Evolutionary conservation across 2,797 vertebrate species (phyloP).

Genomic region (Mastacembelus armatus): DNA sequence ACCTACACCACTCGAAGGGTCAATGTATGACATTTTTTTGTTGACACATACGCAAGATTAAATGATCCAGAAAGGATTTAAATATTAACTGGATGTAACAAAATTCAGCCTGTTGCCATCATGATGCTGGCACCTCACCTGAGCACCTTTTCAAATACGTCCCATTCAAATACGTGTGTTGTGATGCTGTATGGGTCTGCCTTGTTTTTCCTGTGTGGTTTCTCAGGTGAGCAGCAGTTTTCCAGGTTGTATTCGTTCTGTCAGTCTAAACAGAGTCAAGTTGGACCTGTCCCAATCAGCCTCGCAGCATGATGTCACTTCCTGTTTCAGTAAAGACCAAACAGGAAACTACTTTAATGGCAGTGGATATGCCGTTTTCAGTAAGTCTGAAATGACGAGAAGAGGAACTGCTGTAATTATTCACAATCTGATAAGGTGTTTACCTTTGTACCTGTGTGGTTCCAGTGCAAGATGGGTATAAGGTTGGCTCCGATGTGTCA

Average conservation of each 20-base stretch:
- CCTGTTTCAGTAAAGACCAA: slow-evolving; percentile 87
- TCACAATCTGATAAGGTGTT: neutral
- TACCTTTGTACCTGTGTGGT: slow-evolving; percentile 32
- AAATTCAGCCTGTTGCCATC: too few relatives aligned
- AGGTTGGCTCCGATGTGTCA: slow-evolving; percentile 90
- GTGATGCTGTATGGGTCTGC: neutral
- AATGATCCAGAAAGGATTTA: too few relatives aligned
- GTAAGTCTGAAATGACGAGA: too few relatives aligned
- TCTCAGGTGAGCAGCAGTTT: slow-evolving; percentile 89
- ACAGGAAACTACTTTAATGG: slow-evolving; percentile 92
- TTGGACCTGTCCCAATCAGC: slow-evolving; percentile 77
- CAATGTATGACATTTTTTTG: slow-evolving; percentile 82
- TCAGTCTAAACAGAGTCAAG: slow-evolving; percentile 84
- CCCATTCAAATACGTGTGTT: too few relatives aligned
- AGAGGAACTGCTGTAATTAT: too few relatives aligned
- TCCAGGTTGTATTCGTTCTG: slow-evolving; percentile 86
- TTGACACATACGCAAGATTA: neutral
- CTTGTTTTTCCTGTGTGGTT: neutral
- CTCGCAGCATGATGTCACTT: slow-evolving; percentile 81
- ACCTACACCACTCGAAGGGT: slow-evolving; percentile 84
- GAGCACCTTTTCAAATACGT: too few relatives aligned
- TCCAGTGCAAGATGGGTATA: slow-evolving; percentile 92
- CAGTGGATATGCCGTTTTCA: slow-evolving; percentile 89
- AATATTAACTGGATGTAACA: too few relatives aligned
- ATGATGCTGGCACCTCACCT: neutral